Evolutionary conservation across 1,140 invertebrate species (phyloP).

Genomic region (Sarcophaga bullata): DNA sequence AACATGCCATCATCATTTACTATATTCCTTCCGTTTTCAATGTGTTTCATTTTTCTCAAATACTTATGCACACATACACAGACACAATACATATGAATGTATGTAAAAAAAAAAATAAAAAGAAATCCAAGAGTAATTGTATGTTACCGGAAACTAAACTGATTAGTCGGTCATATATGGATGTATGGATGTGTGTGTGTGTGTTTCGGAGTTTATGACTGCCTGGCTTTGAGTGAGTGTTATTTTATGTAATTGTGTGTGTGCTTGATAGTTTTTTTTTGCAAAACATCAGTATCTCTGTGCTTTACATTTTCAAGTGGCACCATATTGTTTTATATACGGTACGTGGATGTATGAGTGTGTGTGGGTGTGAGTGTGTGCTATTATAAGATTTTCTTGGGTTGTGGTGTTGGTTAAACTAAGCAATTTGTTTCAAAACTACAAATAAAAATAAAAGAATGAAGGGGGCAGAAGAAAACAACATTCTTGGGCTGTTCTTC

Average conservation of each 20-base stretch:
- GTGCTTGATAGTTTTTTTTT: too few species aligned
- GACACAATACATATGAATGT: not conserved
- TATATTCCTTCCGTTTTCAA: not conserved
- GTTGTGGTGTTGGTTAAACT: slow-evolving; percentile 2
- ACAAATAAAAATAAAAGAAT: not conserved
- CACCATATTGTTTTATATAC: too few species aligned
- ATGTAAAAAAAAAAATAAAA: not conserved
- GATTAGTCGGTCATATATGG: not conserved
- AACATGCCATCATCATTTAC: slow-evolving; percentile 14
- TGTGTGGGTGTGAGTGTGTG: not conserved
- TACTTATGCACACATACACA: not conserved
- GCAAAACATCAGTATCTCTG: too few species aligned
- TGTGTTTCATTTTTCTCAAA: not conserved
- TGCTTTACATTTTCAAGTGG: too few species aligned
- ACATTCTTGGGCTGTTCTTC: too few species aligned
- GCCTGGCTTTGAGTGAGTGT: too few species aligned
- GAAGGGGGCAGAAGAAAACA: too few species aligned
- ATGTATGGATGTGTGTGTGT: not conserved
- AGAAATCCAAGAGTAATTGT: not conserved
- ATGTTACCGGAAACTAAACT: not conserved
- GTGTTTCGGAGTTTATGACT: not conserved
- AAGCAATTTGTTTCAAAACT: slow-evolving; percentile 12
- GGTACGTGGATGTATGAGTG: not conserved
- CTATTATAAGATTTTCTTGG: not conserved
- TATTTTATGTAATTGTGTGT: too few species aligned